Evolutionary conservation across 2,797 vertebrate genomes (phyloP), one percentile per base, ranked within the genome.

Genomic region (Lepilemur septentrionalis): DNA sequence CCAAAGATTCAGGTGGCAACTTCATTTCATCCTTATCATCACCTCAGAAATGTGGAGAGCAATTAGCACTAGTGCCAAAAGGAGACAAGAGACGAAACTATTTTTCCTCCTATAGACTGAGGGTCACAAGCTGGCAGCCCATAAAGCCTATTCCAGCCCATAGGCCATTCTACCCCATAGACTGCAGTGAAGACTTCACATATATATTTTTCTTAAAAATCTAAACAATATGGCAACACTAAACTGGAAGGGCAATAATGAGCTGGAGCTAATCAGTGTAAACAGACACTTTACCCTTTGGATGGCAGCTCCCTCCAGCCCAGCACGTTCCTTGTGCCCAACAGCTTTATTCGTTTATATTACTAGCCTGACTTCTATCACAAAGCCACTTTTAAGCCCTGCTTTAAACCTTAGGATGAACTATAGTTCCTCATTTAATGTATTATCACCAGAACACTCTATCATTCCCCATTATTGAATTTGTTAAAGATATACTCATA

Each of bases 401-500:
- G 15, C n/a, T 94, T 90, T 92, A 94, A 91, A 84, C 32, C 32
- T 57, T 75, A 89, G 30, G 9, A 86, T 70, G 46, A 95, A 93
- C 23, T 92, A 69, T 3, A 61, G 25, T 38, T 55, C 67, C 43
- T 93, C 61, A 81, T 50, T 88, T 86, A 93, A 79, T 67, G 23
- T 1, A 82, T 2, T 57, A 48, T 52, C 46, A 91, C 65, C 57
- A 4, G 43, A 90, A 89, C 23, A 67, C 10, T 52, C 35, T 70
- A 41, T 63, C 90, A 52, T 48, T 83, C 43, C 72, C 65, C 38
- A 82, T 43, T 67, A 94, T 61, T 93, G 82, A 75, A 76, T 90
- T 50, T 87, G 61, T 89, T 79, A 72, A 84, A 84, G 38, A 83
- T 25, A 59, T 9, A 35, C 3, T 30, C 55, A 38, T 32, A 59